These are phyloP conservation scores for Phrynocephalus versicolor DNA, from an alignment of 2,113 vertebrate genomes.

Conservation along the genomic window DNA sequence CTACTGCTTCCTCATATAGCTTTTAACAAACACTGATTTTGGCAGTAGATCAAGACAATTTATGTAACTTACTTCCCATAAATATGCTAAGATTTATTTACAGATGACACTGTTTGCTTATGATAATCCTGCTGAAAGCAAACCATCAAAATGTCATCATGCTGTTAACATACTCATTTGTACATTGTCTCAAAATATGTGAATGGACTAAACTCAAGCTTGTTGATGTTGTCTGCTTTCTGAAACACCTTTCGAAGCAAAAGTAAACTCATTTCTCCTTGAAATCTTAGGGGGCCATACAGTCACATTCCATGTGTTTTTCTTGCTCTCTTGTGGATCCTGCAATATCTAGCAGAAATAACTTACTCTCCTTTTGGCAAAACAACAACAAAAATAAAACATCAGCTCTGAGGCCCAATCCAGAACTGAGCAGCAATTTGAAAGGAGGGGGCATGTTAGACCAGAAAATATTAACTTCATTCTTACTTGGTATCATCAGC, in stretches of 20 bases:
- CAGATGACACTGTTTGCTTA: slow-evolving; percentile 36
- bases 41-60: slow-evolving; percentile 2
- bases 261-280: slow-evolving; percentile 54
- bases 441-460: too few species aligned
- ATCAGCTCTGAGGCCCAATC: too few species aligned
- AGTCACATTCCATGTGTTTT: not conserved
- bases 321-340: too few species aligned
- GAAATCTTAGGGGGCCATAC: slow-evolving; percentile 23
- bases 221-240: not conserved
- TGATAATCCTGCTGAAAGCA: slow-evolving; percentile 42
- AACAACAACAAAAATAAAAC: too few species aligned
- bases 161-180: slow-evolving; percentile 9
- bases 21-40: not conserved
- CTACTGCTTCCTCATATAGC: not conserved
- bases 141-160: not conserved
- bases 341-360: not conserved
- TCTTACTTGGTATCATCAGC: too few species aligned
- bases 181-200: slow-evolving; percentile 13
- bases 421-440: too few species aligned
- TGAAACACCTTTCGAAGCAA: slow-evolving; percentile 37
- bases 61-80: slow-evolving; percentile 28
- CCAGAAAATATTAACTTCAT: too few species aligned
- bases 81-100: not conserved
- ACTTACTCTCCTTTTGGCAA: not conserved
- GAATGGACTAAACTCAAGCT: not conserved